phyloP scores from a whole-genome alignment of 1,140 invertebrate genomes.

The Homalodisca vitripennis region DNA sequence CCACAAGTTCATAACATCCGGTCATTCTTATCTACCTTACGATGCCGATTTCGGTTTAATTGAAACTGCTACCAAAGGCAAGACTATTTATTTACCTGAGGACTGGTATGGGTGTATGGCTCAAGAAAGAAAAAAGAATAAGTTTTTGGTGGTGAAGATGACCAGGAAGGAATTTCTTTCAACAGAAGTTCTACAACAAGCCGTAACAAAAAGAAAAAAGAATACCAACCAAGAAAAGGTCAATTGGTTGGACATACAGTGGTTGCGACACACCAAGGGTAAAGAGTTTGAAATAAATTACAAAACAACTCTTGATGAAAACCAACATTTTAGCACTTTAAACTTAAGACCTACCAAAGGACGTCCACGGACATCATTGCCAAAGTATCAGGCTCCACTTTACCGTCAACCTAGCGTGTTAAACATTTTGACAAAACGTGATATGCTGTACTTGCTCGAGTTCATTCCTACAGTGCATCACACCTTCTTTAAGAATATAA shows the following conservation, averaged over 20 bases:
- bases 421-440: conserved; percentile 26
- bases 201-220: conserved; percentile 30
- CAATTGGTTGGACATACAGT: conserved; percentile 31
- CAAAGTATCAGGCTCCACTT: conserved; percentile 5
- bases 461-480: conserved; percentile 25
- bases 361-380: neutral
- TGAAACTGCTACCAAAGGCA: conserved; percentile 4
- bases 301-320: conserved; percentile 28
- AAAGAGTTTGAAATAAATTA: conserved; percentile 29
- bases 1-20: too few relatives aligned
- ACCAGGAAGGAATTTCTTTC: conserved; percentile 31
- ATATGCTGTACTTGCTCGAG: conserved; percentile 27
- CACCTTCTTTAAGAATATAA: conserved; percentile 3
- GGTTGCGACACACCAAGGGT: conserved; percentile 28
- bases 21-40: too few relatives aligned
- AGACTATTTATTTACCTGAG: conserved; percentile 27
- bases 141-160: too few relatives aligned
- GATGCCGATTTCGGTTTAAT: conserved; percentile 33
- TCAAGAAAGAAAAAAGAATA: conserved; percentile 19
- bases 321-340: conserved; percentile 18
- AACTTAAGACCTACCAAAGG: conserved; percentile 20
- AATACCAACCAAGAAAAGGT: conserved; percentile 16
- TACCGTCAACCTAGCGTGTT: conserved; percentile 11
- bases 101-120: conserved; percentile 26
- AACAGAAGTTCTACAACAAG: conserved; percentile 20